Conservation (phyloP, 1,140 invertebrate species). For the Zeugodacus cucurbitae region DNA sequence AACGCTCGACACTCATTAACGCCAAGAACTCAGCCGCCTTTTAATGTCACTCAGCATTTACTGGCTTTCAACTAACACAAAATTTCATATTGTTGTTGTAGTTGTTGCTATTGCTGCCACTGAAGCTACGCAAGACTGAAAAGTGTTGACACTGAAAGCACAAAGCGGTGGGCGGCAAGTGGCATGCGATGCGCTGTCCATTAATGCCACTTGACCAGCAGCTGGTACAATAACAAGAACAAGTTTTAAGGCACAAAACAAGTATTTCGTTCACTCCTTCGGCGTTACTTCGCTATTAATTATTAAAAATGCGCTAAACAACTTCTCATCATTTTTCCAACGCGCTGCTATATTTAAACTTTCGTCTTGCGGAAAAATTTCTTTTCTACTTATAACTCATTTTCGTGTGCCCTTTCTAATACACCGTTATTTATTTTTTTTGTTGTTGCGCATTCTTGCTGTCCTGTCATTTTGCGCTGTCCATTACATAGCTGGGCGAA, state of each 20-base stretch:
- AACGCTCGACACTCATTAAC: neutral
- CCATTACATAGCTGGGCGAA: neutral
- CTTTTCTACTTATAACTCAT: neutral
- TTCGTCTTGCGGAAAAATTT: neutral
- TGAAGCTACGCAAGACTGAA: neutral
- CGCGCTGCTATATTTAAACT: neutral
- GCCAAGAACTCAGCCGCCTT: neutral
- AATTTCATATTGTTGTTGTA: no score
- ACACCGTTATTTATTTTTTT: no score
- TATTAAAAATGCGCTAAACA: slow-evolving; percentile 34
- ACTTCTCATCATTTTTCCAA: neutral
- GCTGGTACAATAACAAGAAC: neutral
- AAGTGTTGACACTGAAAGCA: neutral
- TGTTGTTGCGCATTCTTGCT: neutral
- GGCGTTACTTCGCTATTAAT: slow-evolving; percentile 10
- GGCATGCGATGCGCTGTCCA: neutral
- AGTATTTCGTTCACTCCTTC: neutral
- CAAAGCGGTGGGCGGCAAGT: neutral
- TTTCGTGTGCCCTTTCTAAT: neutral
- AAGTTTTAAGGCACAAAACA: neutral
- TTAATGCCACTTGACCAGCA: slow-evolving; percentile 24
- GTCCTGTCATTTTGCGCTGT: neutral
- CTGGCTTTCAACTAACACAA: neutral
- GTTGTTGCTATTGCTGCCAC: neutral
- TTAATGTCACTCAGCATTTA: slow-evolving; percentile 31